Evolutionary conservation across 1,140 invertebrate genomes (phyloP).

Genomic region (Ceratosolen fusciceps): DNA sequence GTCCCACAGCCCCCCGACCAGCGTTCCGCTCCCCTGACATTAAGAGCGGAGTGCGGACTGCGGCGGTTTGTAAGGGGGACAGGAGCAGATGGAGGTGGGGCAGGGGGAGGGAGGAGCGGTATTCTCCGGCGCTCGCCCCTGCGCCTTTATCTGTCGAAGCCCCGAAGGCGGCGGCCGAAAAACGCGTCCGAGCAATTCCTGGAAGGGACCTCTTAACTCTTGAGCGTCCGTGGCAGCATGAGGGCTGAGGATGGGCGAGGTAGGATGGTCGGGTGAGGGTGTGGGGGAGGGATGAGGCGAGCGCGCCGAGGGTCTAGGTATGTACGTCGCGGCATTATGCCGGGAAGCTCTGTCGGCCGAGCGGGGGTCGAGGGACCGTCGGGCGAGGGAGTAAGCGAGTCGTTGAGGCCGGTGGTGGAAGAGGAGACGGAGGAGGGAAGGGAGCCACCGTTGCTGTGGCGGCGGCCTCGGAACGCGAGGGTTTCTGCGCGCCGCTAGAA

Average conservation of each 20-base stretch:
- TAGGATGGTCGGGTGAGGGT: no score
- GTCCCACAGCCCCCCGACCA: not conserved
- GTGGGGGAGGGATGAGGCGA: not conserved
- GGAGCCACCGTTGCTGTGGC: not conserved
- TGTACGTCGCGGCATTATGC: slow-evolving; percentile 7
- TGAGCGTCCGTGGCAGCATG: not conserved
- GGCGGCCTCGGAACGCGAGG: slow-evolving; percentile 23
- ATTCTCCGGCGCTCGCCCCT: not conserved
- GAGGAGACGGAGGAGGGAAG: not conserved
- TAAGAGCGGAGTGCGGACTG: not conserved
- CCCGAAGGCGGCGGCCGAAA: slow-evolving; percentile 39
- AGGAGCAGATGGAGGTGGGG: not conserved
- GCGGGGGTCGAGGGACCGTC: no score
- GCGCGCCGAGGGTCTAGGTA: slow-evolving; percentile 11
- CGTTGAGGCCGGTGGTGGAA: no score
- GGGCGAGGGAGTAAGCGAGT: no score
- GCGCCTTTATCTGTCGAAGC: slow-evolving; percentile 19
- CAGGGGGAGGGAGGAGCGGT: not conserved
- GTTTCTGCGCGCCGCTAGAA: slow-evolving; percentile 24
- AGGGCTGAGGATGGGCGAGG: not conserved
- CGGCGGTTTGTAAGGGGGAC: no score
- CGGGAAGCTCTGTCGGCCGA: not conserved
- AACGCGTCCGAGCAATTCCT: slow-evolving; percentile 52
- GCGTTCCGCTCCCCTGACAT: not conserved
- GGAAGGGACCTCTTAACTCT: slow-evolving; percentile 48